Base-by-base conservation (phyloP, 2,113 vertebrate genomes). In the Cavia aperea region DNA sequence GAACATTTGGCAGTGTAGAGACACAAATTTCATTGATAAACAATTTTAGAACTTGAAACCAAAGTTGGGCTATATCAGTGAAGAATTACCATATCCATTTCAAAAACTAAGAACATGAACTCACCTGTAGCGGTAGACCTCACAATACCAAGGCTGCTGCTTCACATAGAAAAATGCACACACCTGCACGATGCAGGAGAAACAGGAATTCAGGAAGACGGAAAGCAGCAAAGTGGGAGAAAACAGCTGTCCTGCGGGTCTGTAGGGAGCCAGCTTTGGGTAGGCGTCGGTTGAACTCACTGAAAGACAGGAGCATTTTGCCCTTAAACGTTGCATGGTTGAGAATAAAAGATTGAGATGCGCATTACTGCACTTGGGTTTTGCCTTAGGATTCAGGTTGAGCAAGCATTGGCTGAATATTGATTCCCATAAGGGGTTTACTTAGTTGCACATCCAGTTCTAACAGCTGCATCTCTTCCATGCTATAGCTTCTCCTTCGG, bases 201-300 rank as follows among this genome's bases (percentile, higher is more conserved):
- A 97, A 73, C 95, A 95, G 43, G 92, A 51, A 0, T 98, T 97
- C 86, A 97, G 79, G 54, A 96, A 66, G 26, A 98, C n/a, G 0
- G 98, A 98, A 26, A 98, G 96, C 72, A 98, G 95, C 93, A 98
- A 79, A 0, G 97, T 95, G 0, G 98, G 98, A 21, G 97, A 98
- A 31, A 97, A 92, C 56, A 98, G 97, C 73, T 98, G 97, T 2
- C 96, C 95, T 0, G 97, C 96, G 24, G 97, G 97, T 11, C 96
- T 92, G 36, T 97, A 97, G 2, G 97, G 97, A 73, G 97, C 97
- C 96, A 98, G 85, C n/a, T 96, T 97, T 31, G 97, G 97, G 75
- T 97, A 96, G 4, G 98, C 98, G 5, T 98, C 96, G 2, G 97
- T 97, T 70, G 97, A 93, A 54, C 97, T 98, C 97, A 98, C 98